Evolutionary conservation across 2,113 vertebrate genomes (phyloP).

Genomic region (Cheilinus undulatus): DNA sequence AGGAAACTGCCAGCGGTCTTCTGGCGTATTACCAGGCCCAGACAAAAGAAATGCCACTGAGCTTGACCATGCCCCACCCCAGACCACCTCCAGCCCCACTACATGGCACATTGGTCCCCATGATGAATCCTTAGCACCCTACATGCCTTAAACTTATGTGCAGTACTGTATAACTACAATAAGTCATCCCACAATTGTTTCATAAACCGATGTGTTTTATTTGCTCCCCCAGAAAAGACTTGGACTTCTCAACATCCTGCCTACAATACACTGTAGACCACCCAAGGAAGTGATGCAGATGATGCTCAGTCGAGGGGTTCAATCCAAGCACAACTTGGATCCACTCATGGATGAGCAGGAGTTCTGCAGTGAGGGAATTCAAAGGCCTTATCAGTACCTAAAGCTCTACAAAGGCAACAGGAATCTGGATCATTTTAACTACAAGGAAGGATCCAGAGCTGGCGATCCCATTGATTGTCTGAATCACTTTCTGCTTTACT

Average conservation of each 20-base stretch:
- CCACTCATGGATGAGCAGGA: constrained; percentile 81
- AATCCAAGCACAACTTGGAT: constrained; percentile 35
- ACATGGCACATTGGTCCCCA: too few species aligned
- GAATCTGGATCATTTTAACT: constrained; percentile 78
- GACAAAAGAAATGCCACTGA: too few species aligned
- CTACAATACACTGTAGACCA: constrained; percentile 77
- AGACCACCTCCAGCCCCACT: too few species aligned
- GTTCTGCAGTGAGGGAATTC: constrained; percentile 80
- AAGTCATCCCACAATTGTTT: not conserved
- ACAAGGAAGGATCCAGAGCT: constrained; percentile 39
- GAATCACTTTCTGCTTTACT: constrained; percentile 73
- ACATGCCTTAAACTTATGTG: too few species aligned
- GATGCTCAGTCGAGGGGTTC: not conserved
- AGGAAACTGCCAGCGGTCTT: too few species aligned
- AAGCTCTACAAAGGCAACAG: constrained; percentile 50
- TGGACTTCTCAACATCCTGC: constrained; percentile 80
- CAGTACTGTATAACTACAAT: too few species aligned
- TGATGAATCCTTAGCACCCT: too few species aligned
- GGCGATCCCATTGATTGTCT: constrained; percentile 79
- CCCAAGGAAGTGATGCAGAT: constrained; percentile 79
- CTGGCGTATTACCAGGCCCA: too few species aligned
- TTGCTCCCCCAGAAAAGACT: constrained; percentile 63
- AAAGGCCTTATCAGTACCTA: constrained; percentile 85
- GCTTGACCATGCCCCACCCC: too few species aligned
- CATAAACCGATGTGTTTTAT: not conserved